Evolutionary conservation across 2,888 invertebrate genomes (phyloP), one percentile per base, ranked within the genome.

Genomic region (Thalpophila matura): DNA sequence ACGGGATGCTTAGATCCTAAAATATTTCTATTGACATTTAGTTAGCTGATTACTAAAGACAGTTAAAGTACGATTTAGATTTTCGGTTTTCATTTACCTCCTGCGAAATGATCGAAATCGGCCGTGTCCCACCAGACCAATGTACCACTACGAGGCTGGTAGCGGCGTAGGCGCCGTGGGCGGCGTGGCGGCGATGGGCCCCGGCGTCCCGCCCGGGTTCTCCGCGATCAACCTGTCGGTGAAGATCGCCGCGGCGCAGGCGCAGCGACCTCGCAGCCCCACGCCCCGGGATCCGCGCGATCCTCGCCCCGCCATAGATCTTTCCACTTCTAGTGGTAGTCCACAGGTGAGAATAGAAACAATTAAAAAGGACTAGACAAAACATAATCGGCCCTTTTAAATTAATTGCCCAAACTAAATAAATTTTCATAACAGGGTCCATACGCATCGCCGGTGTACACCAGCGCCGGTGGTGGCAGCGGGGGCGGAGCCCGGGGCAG

Each of bases 261-360:
- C 96, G 84, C 96, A 96, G 84, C 96, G 95, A 91, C 97, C 96
- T 93, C 96, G 94, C 93, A 97, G 95, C 95, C 97, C 97, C 43
- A 96, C 97, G 67, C 96, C 97, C 60, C 96, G 97, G 37, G 97
- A 97, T 80, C 97, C 97, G 56, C 96, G 97, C 38, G 98, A 98
- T 81, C 97, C 97, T 47, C 97, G 97, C 69, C 97, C 98, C 12
- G 98, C 98, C 80, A 98, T 98, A 94, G 98, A 98, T 93, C 96
- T 98, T 51, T 98, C 98, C 80, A 97, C 98, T 74, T 98, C 98
- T 82, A 98, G 97, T 90, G 98, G 98, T 79, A 98, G 98, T 95
- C 98, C 98, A 83, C 98, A 98, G 96, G 98, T 97, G 91, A 96
- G 91, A 84, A 77, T 77, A 63, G 74, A 65, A 50, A 73, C 31